Evolutionary conservation across 2,113 vertebrate species (phyloP).

Genomic region (chimpanzee (Pan troglodytes)): NHGRI_mPanTro3-v2.1_pri NC_072398.2:193964501-193965000

Average conservation of each 20-base stretch:
- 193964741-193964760: not conserved
- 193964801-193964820: not conserved
- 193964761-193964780: not conserved
- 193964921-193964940: constrained; percentile 38
- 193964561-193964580: not conserved
- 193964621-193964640: not conserved
- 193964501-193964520: not conserved
- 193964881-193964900: not conserved
- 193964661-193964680: not conserved
- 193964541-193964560: not conserved
- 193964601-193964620: not conserved
- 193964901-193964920: not conserved
- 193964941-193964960: constrained; percentile 75
- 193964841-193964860: not conserved
- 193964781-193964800: not conserved
- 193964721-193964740: not conserved
- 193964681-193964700: not conserved
- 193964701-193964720: not conserved
- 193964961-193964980: constrained; percentile 62
- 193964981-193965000: not conserved
- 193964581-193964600: not conserved
- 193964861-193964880: not conserved
- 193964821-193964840: not conserved
- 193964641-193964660: not conserved
- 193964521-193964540: not conserved